Conservation (phyloP, 2,797 vertebrate genomes). For the Diceros bicornis region DNA sequence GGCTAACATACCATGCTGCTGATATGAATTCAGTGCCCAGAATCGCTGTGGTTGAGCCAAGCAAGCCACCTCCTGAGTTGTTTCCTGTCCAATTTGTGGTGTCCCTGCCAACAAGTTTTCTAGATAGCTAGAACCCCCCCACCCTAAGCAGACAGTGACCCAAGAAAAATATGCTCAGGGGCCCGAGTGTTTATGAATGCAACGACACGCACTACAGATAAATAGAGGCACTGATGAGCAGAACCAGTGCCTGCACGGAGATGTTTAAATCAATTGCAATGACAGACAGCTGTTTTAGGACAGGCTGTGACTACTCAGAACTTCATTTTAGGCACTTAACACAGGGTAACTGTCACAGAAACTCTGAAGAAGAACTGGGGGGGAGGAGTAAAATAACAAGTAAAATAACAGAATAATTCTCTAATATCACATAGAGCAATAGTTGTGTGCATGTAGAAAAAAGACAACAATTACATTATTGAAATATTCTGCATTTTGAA, state of each 20-base stretch:
- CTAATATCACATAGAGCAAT: not conserved
- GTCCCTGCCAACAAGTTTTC: not conserved
- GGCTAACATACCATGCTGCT: not conserved
- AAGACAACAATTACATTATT: not conserved
- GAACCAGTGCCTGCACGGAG: not conserved
- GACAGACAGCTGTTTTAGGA: constrained; percentile 23
- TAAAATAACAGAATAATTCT: constrained; percentile 29
- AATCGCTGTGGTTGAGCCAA: not conserved
- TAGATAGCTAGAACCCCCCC: not conserved
- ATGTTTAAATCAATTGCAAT: not conserved
- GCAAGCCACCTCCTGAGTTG: constrained; percentile 9
- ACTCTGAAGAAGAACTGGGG: not conserved
- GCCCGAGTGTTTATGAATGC: not conserved
- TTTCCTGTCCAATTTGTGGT: not conserved
- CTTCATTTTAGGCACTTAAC: not conserved
- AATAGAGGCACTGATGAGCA: not conserved
- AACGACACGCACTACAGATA: not conserved
- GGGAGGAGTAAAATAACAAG: accelerated
- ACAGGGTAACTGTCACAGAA: not conserved
- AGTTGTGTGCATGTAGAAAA: not conserved
- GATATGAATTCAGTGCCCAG: constrained; percentile 57
- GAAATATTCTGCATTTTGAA: not conserved
- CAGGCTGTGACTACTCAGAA: not conserved
- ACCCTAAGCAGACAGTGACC: not conserved
- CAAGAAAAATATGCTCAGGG: not conserved